Evolutionary conservation across 2,888 invertebrate species (phyloP), one percentile per base, ranked within the genome.

Genomic region (Dasypogon diadema): DNA sequence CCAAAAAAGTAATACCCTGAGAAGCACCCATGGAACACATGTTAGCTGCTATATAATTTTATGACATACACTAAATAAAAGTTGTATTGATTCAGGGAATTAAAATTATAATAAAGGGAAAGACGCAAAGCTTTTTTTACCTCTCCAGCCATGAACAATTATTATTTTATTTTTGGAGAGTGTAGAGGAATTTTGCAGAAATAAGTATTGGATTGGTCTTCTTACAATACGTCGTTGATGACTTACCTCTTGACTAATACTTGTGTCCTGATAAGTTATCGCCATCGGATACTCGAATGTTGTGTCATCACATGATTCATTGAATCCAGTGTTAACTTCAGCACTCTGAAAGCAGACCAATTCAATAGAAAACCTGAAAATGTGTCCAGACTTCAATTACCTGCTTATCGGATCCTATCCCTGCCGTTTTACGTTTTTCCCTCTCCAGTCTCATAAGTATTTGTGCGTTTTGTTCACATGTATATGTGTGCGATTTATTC

Each of bases 401-500:
- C 83, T 84, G 83, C 8, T 77, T 79, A 75, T 80, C 79, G n/a
- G 76, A 30, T 58, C 34, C 75, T 54, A 78, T 79, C 68, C 78
- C 70, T 14, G 48, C 65, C 21, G 76, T 73, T 75, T 79, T 76
- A 48, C 68, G 82, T 37, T 85, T 84, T 75, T 86, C 86, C 77
- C 85, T 83, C 81, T 86, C 86, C 80, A 86, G 81, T 81, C 87
- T 83, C 82, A 87, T 83, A 79, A 87, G 82, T 80, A 87, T 86
- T 81, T 87, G 86, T 79, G 87, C 86, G 79, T 87, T 87, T 79
- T 88, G 88, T 79, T 88, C 88, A 81, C 88, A 88, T 75, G 84
- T 86, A 81, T 87, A 87, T 37, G 87, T 86, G 81, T 88, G 88
- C 72, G 86, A 83, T 79, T 84, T 85, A 75, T 83, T 83, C 46